These are phyloP conservation scores for Bombylius major DNA, from an alignment of 2,888 invertebrate species.

Conservation along the genomic window DNA sequence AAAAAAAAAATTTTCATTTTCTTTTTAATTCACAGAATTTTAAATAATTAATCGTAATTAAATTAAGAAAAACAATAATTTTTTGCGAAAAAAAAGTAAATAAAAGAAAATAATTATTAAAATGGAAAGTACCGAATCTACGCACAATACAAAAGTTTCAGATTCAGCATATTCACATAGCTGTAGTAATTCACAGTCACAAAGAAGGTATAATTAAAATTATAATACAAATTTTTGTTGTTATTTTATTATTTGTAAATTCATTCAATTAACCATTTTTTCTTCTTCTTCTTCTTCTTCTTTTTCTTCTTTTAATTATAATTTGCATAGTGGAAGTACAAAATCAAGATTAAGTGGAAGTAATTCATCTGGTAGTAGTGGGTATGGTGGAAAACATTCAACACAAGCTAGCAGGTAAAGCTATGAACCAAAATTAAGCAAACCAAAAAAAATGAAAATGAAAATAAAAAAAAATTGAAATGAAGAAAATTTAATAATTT, in stretches of 20 bases:
- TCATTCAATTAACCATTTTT: no score
- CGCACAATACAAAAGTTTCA: slow-evolving; percentile 37
- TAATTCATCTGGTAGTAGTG: slow-evolving; percentile 67
- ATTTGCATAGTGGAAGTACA: slow-evolving; percentile 41
- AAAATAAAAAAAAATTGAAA: background rate
- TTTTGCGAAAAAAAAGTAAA: background rate
- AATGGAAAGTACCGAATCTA: slow-evolving; percentile 3
- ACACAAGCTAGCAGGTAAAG: slow-evolving; percentile 45
- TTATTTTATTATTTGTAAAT: no score
- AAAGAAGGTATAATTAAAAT: slow-evolving; percentile 48
- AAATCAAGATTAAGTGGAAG: slow-evolving; percentile 65
- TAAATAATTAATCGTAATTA: no score
- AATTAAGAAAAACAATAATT: no score
- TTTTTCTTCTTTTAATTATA: no score
- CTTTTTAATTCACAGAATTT: no score
- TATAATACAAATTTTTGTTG: background rate
- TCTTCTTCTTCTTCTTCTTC: no score
- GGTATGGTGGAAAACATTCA: slow-evolving; percentile 59
- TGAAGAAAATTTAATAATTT: no score
- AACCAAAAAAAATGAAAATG: no score
- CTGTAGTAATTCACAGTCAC: slow-evolving; percentile 70
- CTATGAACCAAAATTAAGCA: background rate
- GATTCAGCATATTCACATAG: slow-evolving; percentile 75
- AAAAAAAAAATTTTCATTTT: no score
- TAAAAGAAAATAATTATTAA: background rate